Base-by-base conservation (phyloP, 1,140 invertebrate genomes). In the Ips typographus region DNA sequence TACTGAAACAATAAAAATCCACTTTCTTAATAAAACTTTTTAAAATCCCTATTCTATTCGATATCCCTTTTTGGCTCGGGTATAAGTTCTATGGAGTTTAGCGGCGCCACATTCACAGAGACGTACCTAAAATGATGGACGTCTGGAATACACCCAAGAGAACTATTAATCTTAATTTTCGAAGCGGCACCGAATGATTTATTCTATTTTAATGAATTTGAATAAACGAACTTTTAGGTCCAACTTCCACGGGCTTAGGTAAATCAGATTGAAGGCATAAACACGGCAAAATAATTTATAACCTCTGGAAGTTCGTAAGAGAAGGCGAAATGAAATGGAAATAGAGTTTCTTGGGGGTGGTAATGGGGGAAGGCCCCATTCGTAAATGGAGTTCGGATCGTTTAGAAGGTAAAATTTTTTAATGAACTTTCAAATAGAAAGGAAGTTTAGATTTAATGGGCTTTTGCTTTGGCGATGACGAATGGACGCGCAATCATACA, bases 161-260 rank as follows among this genome's bases (percentile, higher is more conserved):
- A 66, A 59, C 53, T 59, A 68, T 68, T 68, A 68, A 68, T 68
- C 65, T 68, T 68, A 68, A 68, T 68, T 68, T 60, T 59, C 57
- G 65, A 59, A 52, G 58, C 57, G 57, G 43, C 56, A 60, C 43
- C 44, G 65, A 68, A 68, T 68, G 65, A 68, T 68, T 68, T 68
- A 68, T 68, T 68, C 57, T 52, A 68, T 68, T 68, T 68, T 68
- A 68, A 68, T 68, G 65, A 68, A 68, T 68, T 68, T 68, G 65
- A 58, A 68, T 68, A 68, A 68, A 68, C 59, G 59, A 61, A 61
- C 42, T 61, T 61, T 61, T 61, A 61, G 59, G 43, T 61, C 8
- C 59, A 61, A 37, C 43, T 63, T 52, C 36, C 43, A 44, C 8
- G 22, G 7, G 44, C 47, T 40, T 49, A 63, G 61, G 61, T 63